These are phyloP conservation scores for Paedocypris sp. DNA, from an alignment of 2,113 vertebrate species.

Conservation along the genomic window DNA sequence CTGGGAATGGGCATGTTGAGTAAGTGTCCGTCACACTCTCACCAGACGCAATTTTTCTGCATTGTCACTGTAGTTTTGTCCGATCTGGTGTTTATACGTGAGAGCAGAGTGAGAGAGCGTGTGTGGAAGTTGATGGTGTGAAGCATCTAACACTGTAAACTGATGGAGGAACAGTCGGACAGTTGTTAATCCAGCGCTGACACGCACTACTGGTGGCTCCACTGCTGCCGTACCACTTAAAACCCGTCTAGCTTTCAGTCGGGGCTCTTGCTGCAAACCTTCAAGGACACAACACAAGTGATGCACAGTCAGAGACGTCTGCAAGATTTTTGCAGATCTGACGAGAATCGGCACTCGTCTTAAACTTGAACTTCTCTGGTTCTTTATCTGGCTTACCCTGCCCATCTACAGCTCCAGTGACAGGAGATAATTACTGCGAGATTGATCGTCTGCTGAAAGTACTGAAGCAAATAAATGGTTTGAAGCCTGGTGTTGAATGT, in stretches of 20 bases:
- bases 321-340: constrained; percentile 18
- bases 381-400: no score
- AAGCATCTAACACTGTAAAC: constrained; percentile 4
- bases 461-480: constrained; percentile 66
- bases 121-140: not conserved
- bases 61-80: not conserved
- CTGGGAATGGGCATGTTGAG: constrained; percentile 89
- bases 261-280: not conserved
- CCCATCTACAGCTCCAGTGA: constrained; percentile 46
- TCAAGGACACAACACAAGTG: not conserved
- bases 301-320: not conserved
- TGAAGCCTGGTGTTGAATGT: constrained; percentile 50
- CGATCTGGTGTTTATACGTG: no score
- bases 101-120: no score
- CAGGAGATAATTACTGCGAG: constrained; percentile 65
- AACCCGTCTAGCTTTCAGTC: constrained; percentile 25
- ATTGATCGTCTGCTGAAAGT: constrained; percentile 59
- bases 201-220: constrained; percentile 15
- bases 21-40: constrained; percentile 54
- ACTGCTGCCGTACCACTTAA: constrained; percentile 18
- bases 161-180: constrained; percentile 13
- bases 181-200: constrained; percentile 17
- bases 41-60: not conserved
- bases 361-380: constrained; percentile 29
- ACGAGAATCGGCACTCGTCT: constrained; percentile 18